Base-by-base conservation (phyloP, 2,888 invertebrate genomes). In the Fragum sueziense region DNA sequence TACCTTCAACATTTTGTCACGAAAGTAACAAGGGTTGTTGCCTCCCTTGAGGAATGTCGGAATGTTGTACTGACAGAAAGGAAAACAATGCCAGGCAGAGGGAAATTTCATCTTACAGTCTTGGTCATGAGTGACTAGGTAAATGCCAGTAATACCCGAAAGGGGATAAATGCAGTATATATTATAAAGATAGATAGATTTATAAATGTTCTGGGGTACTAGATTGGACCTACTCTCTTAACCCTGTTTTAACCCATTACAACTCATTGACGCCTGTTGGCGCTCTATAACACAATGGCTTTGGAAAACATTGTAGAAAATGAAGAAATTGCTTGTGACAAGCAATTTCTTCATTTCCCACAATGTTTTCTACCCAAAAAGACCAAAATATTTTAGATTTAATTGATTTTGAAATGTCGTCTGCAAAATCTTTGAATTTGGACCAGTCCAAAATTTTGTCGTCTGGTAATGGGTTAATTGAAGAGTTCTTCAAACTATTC, bases 301-400 rank as follows among this genome's bases (percentile, higher is more conserved):
- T n/a, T n/a, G n/a, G n/a, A n/a, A n/a, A n/a, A n/a, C n/a, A n/a
- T n/a, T n/a, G n/a, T n/a, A 22, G 22, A 9, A 54, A 54, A 54
- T 25, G 20, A 31, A 59, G 59, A 59, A 59, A 59, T 29, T 59
- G 27, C 59, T 59, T 14, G 31, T 59, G 2, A 6, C 31, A 22
- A 59, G 59, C 31, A 59, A 29, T 27, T 31, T 59, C 59, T 59
- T 31, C 59, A 25, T 59, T 59, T 29, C 27, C 31, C 59, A 59
- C 59, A 59, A 59, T 59, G 59, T 59, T 29, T 59, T 29, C 59
- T 14, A 37, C 37, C 37, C 7, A 14, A 37, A 6, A 29, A 1
- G 6, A 54, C 22, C 9, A n/a, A 3, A 17, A 22, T 59, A 25
- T 59, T 29, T 31, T 17, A 29, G 11, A 27, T 14, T 6, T 11